Conservation (phyloP, 2,888 invertebrate genomes). For the Aphidoletes aphidimyza region DNA sequence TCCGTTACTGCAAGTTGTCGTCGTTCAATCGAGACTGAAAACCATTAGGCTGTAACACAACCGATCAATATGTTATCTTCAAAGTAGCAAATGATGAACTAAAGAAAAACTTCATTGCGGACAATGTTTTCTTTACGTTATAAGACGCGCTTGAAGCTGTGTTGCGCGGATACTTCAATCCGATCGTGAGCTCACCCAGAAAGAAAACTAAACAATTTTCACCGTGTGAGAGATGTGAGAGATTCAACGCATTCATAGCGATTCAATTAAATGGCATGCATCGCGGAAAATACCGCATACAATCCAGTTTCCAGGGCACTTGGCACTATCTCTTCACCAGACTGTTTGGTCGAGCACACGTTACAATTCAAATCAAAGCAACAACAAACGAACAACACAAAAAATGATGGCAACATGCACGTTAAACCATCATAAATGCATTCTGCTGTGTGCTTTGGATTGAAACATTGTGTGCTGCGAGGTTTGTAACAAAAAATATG, state of each 20-base stretch:
- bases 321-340: no score
- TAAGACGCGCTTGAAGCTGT: slow-evolving; percentile 3
- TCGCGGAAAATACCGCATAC: no score
- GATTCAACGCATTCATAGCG: neutral
- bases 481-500: no score
- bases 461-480: no score
- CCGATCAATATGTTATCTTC: slow-evolving; percentile 47
- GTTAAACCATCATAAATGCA: no score
- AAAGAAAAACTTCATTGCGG: slow-evolving; percentile 16
- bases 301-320: no score
- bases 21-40: neutral
- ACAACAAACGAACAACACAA: no score
- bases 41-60: slow-evolving; percentile 14
- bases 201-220: neutral
- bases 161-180: neutral
- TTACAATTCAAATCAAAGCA: no score
- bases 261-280: no score
- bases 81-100: slow-evolving; percentile 32
- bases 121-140: slow-evolving; percentile 36
- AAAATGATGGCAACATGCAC: no score
- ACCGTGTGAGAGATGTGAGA: neutral
- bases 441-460: no score
- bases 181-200: slow-evolving; percentile 29
- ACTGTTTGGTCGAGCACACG: no score
- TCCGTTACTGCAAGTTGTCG: neutral